Evolutionary conservation across 1,140 invertebrate species (phyloP), one percentile per base, ranked within the genome.

Genomic region (Drosophila sulfurigaster): DNA sequence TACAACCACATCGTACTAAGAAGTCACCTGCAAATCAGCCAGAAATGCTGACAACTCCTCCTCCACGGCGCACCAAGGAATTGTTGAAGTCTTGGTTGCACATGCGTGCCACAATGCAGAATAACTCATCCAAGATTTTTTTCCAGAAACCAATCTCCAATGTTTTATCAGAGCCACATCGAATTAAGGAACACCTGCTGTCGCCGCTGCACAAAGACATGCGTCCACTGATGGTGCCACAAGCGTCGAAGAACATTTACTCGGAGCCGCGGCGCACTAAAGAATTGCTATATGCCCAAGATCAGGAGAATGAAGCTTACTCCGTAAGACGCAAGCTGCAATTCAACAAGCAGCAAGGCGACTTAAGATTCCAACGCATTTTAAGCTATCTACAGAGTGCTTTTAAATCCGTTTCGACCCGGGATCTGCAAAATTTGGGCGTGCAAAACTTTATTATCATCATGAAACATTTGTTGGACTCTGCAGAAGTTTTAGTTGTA

Each of bases 361-460:
- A 5, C 3, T 15, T 28, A n/a, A 57, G 32, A 1, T 15, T 52
- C 1, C 3, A 25, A 4, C 51, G 68, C n/a, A 30, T 57, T 25
- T 10, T 16, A 11, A 25, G 11, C 0, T 71, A 71, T 2, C 7
- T 65, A 1, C 28, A 35, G 10, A 54, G 15, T 16, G 62, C 5
- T 0, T 58, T 72, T 45, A 32, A 30, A 38, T 20, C 8, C 35
- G 70, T 68, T 1, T 10, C 46, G 0, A 52, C 66, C 2, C 32
- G 10, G 6, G 75, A 76, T 20, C 5, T 85, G 4, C 49, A 52
- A 5, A 48, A 60, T 25, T 15, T 78, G 15, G 64, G 30, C 3
- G 54, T 78, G 28, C 30, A 63, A 10, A 82, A 86, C 49, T 70
- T 86, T 58, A 43, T 86, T 6, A 75, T 25, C 16, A 62, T 78